phyloP scores from a whole-genome alignment of 2,797 vertebrate species.

The Chaetophractus vellerosus region DNA sequence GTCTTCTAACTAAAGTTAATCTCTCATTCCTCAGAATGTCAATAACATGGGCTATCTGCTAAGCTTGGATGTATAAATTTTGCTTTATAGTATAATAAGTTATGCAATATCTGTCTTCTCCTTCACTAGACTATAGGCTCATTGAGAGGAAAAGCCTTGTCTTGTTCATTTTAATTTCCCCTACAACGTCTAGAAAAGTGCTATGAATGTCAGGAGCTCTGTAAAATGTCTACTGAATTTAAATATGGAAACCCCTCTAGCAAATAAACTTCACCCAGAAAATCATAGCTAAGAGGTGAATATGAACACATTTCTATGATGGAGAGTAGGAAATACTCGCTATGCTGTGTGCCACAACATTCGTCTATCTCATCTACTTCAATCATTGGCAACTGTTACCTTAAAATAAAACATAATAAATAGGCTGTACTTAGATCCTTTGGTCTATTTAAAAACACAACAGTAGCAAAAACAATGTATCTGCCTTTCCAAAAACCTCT shows the following conservation, averaged over 20 bases:
- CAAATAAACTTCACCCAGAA: conserved; percentile 63
- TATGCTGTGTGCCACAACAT: neutral
- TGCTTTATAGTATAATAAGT: conserved; percentile 26
- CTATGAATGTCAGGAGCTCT: conserved; percentile 56
- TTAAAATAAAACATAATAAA: conserved; percentile 3
- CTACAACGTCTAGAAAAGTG: conserved; percentile 59
- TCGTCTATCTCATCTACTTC: neutral
- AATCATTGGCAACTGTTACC: conserved; percentile 37
- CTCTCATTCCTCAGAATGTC: conserved; percentile 8
- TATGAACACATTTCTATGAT: conserved; percentile 25
- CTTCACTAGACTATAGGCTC: conserved; percentile 40
- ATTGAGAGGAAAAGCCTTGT: conserved; percentile 28
- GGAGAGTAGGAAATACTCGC: neutral
- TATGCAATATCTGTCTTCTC: neutral
- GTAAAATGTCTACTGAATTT: conserved; percentile 53
- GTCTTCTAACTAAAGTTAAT: neutral
- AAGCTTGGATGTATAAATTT: neutral
- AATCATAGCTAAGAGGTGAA: conserved; percentile 64
- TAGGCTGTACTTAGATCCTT: conserved; percentile 25
- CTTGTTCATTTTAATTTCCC: conserved; percentile 54
- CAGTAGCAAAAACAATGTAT: conserved; percentile 44
- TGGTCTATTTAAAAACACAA: neutral
- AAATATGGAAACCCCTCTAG: conserved; percentile 48
- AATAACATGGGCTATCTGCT: conserved; percentile 1
- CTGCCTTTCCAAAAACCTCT: conserved; percentile 65